Evolutionary conservation across 2,113 vertebrate species (phyloP), one percentile per base, ranked within the genome.

Genomic region (Dicaeum eximium): DNA sequence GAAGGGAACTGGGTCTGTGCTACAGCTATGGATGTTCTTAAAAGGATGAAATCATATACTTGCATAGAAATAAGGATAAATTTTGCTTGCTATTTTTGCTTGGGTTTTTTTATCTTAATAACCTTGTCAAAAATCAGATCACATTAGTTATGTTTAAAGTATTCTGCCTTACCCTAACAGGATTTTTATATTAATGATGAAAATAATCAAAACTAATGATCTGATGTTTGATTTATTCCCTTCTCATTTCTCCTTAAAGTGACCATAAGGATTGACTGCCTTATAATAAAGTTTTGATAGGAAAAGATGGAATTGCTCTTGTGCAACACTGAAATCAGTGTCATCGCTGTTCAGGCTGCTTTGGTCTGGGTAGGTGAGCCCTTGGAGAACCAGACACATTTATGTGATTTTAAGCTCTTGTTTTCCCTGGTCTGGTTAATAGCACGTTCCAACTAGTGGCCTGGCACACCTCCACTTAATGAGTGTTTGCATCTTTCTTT

Each of bases 271-370:
- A 86, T 56, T 73, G 60, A 53, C 45, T 90, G 65, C 44, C 64
- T 96, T 90, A 33, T 50, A 79, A 83, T 54, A 90, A 94, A 56
- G 56, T 87, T 89, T 93, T 82, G 60, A 64, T 33, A 15, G 40
- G 64, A 83, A 95, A 89, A 96, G 84, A 78, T 66, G 14, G 83
- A 84, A 61, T 95, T 92, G 48, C 35, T 95, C 72, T 94, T 95
- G 58, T 61, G 70, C 25, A 38, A 37, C 9, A 84, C 87, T 94
- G 95, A 97, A 84, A 81, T 94, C 44, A 30, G 50, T 96, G 83
- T 72, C 21, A 38, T 74, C 75, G 85, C 60, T 72, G 33, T 85
- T 94, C 47, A n/a, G 11, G 69, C 75, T 89, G 57, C 81, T 81
- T 90, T 96, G 90, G 81, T 94, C 91, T 92, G 7, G 10, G 38